Base-by-base conservation (phyloP, 2,113 vertebrate species). In the Gallinago paraguaiae region DNA sequence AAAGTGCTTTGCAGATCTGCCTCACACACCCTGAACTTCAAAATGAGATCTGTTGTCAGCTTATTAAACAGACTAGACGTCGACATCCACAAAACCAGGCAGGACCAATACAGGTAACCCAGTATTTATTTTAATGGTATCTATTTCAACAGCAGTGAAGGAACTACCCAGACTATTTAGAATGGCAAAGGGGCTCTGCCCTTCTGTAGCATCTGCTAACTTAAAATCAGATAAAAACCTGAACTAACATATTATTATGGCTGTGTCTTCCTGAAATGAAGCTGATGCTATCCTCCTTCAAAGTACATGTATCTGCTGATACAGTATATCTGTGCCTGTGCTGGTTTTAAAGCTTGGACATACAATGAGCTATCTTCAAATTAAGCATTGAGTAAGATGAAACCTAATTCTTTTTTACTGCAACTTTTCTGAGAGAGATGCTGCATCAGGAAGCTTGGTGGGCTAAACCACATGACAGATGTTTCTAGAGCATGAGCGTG, bases 11-110 rank as follows among this genome's bases (percentile, higher is more conserved):
- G 90, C 99, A 99, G 96, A 98, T 99, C 95, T 99, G 99, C 81
- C 98, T 99, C 92, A 98, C 98, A 18, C 99, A 99, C 91, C 98
- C 99, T 2, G 99, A 99, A 97, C 98, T 99, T 57, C 99, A 99
- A 97, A 99, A 99, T 84, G 99, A 99, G 98, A 98, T 99, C 91
- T 99, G 98, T 95, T 99, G 99, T 95, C 99, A 99, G 91, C 98
- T 99, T 83, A 98, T 99, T 96, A 99, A 99, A 94, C 99, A 99
- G 98, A 99, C 99, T 31, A 98, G 98, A 94, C 98, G 98, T 97
- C 98, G 98, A 89, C 99, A 99, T 92, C 98, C 98, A 3, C 98
- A 98, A 43, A 98, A 98, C 64, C 99, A 98, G 27, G 96, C 98
- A 41, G 99, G 98, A 95, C 98, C 99, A 9, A 88, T 99, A 96